Base-by-base conservation (phyloP, 2,888 invertebrate genomes). In the Masnerella sp. region DNA sequence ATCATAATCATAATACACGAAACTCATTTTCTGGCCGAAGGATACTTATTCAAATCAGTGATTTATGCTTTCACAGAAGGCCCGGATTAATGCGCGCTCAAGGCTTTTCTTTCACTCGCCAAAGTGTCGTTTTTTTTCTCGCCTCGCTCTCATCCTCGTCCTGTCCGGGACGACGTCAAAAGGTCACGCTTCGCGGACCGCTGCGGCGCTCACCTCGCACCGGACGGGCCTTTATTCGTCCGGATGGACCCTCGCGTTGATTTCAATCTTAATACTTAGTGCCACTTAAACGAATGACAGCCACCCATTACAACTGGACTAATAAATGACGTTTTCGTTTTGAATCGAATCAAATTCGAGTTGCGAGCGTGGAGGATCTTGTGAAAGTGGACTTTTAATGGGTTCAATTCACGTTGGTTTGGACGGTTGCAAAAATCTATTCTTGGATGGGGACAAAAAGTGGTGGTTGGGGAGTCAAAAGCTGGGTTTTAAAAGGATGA, bases 1-100 rank as follows among this genome's bases (percentile, higher is more conserved):
- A 49, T 54, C 62, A 62, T 56, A 64, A 73, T 68, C 56, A 65
- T 52, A 58, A 51, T 47, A 42, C 2, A 67, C 49, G 61, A 70
- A 75, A 75, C 52, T 62, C 65, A 70, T 71, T 68, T 56, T 68
- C 61, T 68, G 56, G 45, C 67, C 15, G 20, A 59, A 68, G 62
- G 42, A 75, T 71, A 42, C 51, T 75, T 71, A 75, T 75, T 75
- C 75, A 75, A 75, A 75, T 75, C 71, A 52, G 62, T 68, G 68
- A 75, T 71, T 75, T 68, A 75, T 64, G 51, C 61, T 12, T 56
- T 58, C 56, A 45, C 38, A 75, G 51, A 68, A 68, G 59, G 40
- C 47, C 62, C 25, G 56, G 42, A 36, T 67, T 74, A 75, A 71
- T 71, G 30, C 68, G 62, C 68, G 71, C 59, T 68, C 67, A 71